Base-by-base conservation (phyloP, 1,140 invertebrate genomes). In the Bombus superbus region DNA sequence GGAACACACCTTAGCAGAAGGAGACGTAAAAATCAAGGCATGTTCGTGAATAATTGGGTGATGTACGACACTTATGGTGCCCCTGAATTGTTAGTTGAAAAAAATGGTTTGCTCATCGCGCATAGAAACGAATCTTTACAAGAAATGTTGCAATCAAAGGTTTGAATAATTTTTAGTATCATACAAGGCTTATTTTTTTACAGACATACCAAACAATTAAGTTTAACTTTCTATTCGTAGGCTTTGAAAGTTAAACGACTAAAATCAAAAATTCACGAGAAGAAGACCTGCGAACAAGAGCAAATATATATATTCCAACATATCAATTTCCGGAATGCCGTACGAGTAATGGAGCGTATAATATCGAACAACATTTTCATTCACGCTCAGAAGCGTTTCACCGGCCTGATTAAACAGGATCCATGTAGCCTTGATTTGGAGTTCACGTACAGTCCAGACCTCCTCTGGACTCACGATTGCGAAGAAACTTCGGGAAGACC, bases 11-110 rank as follows among this genome's bases (percentile, higher is more conserved):
- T 96, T 0, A 94, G 95, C 8, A 93, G 95, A 64, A 93, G 95
- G 3, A 93, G 95, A 80, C 96, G 95, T 25, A 95, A 93, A 73
- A 96, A 97, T 91, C 95, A 95, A 18, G 94, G 94, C 11, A 95
- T 96, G 0, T 97, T 97, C 90, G 97, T 97, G 0, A 97, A 97
- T 11, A 95, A 97, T 88, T 98, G 97, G 96, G 96, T 97, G 75
- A 97, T 97, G 96, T 96, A 96, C 86, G 97, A 97, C 87, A 97
- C 96, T 0, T 97, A 91, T 8, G 80, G 71, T 1, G 42, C 77
- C 18, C 83, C 90, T 15, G 85, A 91, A 76, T 25, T 87, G 53
- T 72, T 88, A 44, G 57, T 44, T 0, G 83, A 92, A 15, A 71
- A 18, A 22, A 69, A 87, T 28, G 76, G 57, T 44, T 28, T 62